A percentile compares a stretch with the other conserved stretches of the same genome.
Evolutionary conservation across 2,113 vertebrate genomes (phyloP).

Genomic region (Speoplatyrhinus poulsoni): DNA sequence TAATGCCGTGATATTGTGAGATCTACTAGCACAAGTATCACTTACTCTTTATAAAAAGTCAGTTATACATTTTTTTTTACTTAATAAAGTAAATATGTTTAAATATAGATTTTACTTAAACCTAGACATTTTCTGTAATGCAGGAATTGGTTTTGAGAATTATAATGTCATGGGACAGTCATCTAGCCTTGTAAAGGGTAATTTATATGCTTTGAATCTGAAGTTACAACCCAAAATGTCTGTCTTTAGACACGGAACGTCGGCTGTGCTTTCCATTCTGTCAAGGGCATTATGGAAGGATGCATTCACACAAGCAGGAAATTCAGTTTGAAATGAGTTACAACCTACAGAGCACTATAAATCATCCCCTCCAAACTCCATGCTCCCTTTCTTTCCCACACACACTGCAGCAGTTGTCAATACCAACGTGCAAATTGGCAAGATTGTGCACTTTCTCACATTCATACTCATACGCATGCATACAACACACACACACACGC

Average conservation of each 20-base stretch:
- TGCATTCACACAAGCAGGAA: conserved; percentile 65
- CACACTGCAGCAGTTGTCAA: conserved; percentile 27
- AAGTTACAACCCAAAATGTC: conserved; percentile 58
- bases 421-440: conserved; percentile 17
- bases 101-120: conserved; percentile 33
- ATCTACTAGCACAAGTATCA: neutral
- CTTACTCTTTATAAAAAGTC: conserved; percentile 24
- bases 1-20: conserved; percentile 15
- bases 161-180: conserved; percentile 40
- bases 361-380: conserved; percentile 55
- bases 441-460: conserved; percentile 7
- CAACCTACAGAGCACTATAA: conserved; percentile 64
- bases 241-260: conserved; percentile 68
- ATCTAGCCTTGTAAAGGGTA: conserved; percentile 48
- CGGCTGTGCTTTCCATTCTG: conserved; percentile 67
- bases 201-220: conserved; percentile 63
- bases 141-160: conserved; percentile 32
- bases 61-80: conserved; percentile 30
- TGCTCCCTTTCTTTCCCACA: conserved; percentile 28
- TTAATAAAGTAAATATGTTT: conserved; percentile 40
- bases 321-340: conserved; percentile 72
- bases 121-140: conserved; percentile 32
- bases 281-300: conserved; percentile 70
- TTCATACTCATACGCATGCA: conserved; percentile 7
- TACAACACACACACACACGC: neutral